Percentiles rank a stretch among this genome's conserved stretches.
These are phyloP conservation scores for Chloroceryle inda DNA, from an alignment of 2,797 vertebrate genomes.

Conservation along the genomic window DNA sequence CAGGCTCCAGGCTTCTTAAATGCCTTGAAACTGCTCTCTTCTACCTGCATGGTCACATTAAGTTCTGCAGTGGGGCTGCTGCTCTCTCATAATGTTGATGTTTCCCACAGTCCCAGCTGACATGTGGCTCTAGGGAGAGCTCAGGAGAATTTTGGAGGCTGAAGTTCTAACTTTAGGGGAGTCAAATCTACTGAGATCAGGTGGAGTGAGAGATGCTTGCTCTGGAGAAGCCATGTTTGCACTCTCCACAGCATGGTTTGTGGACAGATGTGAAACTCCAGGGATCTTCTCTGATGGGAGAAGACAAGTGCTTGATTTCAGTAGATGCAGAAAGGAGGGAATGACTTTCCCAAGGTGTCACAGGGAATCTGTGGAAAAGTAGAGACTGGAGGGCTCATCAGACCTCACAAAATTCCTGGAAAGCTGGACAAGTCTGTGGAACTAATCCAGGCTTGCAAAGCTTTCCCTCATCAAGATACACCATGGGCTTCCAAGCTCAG, in stretches of 20 bases:
- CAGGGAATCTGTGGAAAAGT: neutral
- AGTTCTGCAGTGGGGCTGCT: neutral
- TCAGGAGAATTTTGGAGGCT: neutral
- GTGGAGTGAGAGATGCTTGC: neutral
- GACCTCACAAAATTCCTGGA: neutral
- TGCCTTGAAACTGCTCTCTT: neutral
- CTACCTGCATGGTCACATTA: neutral
- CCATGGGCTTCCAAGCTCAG: neutral
- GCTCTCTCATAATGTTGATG: neutral
- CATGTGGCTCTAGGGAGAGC: neutral
- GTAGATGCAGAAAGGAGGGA: neutral
- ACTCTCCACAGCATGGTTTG: rapidly evolving
- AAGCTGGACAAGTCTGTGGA: neutral
- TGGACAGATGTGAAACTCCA: neutral
- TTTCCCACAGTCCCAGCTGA: neutral
- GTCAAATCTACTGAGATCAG: neutral
- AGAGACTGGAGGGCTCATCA: neutral
- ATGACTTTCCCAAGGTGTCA: neutral
- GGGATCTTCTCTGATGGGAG: neutral
- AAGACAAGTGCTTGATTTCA: neutral
- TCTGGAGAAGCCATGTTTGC: neutral
- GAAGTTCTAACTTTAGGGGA: neutral
- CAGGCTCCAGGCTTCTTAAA: neutral
- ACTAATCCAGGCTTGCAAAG: neutral
- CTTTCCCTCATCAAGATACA: neutral